Conservation (phyloP, 1,140 invertebrate species). For the Hylyphantes graminicola region DNA sequence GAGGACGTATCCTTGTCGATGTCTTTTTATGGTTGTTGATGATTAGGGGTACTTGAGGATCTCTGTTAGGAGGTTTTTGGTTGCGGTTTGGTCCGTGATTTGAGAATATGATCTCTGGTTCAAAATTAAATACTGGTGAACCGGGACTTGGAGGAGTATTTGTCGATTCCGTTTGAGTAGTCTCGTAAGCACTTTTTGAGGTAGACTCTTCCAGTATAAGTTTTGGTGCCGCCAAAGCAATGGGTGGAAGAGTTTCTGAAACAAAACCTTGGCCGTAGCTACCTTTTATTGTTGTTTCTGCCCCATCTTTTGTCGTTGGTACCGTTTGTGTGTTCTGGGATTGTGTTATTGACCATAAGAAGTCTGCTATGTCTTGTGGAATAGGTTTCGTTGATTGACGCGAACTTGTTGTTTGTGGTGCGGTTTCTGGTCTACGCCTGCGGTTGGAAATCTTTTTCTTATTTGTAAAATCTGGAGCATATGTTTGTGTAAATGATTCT, state of each 20-base stretch:
- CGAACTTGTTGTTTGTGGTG: neutral
- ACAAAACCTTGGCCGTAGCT: neutral
- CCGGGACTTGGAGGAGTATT: neutral
- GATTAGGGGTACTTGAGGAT: conserved; percentile 31
- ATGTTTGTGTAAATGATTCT: conserved; percentile 6
- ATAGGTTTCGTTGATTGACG: conserved; percentile 16
- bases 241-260: conserved; percentile 12
- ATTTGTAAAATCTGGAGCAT: neutral
- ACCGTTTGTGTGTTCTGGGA: conserved; percentile 16
- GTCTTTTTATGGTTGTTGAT: conserved; percentile 54
- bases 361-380: conserved; percentile 39
- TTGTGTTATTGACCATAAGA: conserved; percentile 43
- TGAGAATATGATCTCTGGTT: conserved; percentile 49
- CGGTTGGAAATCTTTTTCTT: conserved; percentile 6
- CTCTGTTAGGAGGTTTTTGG: neutral
- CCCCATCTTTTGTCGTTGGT: neutral
- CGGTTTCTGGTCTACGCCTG: neutral
- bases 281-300: conserved; percentile 8
- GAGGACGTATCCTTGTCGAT: conserved; percentile 23
- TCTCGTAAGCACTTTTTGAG: neutral
- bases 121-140: conserved; percentile 24
- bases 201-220: conserved; percentile 36
- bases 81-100: conserved; percentile 49
- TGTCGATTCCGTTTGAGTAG: neutral
- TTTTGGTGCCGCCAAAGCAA: conserved; percentile 49